A percentile compares a stretch with the other conserved stretches of the same genome.
These are phyloP conservation scores for Chelonus formosanus DNA, from an alignment of 2,888 invertebrate species.

Conservation along the genomic window DNA sequence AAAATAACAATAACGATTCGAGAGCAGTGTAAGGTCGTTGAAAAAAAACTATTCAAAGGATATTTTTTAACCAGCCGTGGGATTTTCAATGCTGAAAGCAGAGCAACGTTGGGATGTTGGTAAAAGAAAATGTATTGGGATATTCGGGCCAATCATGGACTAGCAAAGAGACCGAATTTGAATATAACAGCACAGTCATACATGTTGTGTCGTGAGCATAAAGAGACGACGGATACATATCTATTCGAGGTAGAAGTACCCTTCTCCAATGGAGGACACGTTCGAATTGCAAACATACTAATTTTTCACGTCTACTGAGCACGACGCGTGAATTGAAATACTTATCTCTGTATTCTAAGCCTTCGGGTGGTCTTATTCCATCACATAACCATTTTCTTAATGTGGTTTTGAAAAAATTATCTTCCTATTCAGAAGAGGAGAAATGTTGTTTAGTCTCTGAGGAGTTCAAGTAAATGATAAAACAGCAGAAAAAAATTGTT, in stretches of 20 bases:
- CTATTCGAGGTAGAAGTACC: slow-evolving; percentile 41
- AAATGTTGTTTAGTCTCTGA: too few species aligned
- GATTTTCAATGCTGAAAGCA: slow-evolving; percentile 32
- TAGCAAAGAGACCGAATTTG: slow-evolving; percentile 59
- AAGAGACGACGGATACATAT: slow-evolving; percentile 59
- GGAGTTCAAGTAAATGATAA: too few species aligned
- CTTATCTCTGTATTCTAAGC: background rate
- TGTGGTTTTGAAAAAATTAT: too few species aligned
- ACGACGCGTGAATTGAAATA: slow-evolving; percentile 40
- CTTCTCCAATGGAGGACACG: slow-evolving; percentile 13
- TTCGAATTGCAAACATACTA: slow-evolving; percentile 40
- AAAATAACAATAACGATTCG: too few species aligned
- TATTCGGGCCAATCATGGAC: slow-evolving; percentile 58
- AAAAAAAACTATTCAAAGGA: too few species aligned
- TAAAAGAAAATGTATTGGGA: slow-evolving; percentile 48
- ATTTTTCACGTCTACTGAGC: slow-evolving; percentile 40
- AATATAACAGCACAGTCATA: slow-evolving; percentile 61
- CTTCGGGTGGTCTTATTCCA: slow-evolving; percentile 38
- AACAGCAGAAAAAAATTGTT: too few species aligned
- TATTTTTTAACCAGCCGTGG: slow-evolving; percentile 37
- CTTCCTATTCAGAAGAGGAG: too few species aligned
- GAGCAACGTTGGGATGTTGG: slow-evolving; percentile 41
- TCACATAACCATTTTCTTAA: background rate
- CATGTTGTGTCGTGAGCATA: slow-evolving; percentile 52
- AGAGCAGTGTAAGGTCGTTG: too few species aligned